Evolutionary conservation across 2,888 invertebrate species (phyloP).

Genomic region (Trilocha varians): DNA sequence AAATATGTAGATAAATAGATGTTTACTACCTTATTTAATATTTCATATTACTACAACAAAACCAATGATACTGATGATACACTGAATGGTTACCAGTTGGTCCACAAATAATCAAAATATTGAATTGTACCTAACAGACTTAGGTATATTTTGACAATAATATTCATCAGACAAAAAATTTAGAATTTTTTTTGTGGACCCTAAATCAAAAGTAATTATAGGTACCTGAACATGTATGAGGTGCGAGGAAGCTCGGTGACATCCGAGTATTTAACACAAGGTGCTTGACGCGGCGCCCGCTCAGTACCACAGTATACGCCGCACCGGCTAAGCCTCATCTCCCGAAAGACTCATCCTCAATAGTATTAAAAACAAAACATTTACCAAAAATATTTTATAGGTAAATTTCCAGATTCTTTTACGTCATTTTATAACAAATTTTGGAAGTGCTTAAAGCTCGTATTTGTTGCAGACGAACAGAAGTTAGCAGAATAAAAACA

Average conservation of each 20-base stretch:
- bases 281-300: slow-evolving; percentile 47
- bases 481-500: slow-evolving; percentile 19
- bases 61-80: too few species aligned
- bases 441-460: not conserved
- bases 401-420: not conserved
- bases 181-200: slow-evolving; percentile 17
- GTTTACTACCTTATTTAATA: too few species aligned
- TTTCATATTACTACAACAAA: too few species aligned
- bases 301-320: slow-evolving; percentile 53
- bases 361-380: not conserved
- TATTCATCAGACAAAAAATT: not conserved
- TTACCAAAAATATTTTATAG: slow-evolving; percentile 1
- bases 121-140: too few species aligned
- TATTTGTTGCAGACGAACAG: slow-evolving; percentile 30
- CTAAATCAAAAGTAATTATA: slow-evolving; percentile 33
- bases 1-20: too few species aligned
- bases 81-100: too few species aligned
- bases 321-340: slow-evolving; percentile 36
- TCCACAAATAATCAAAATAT: too few species aligned
- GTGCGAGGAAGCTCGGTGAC: slow-evolving; percentile 52
- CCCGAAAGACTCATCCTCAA: slow-evolving; percentile 1
- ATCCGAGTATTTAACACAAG: slow-evolving; percentile 65
- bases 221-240: slow-evolving; percentile 45
- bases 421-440: not conserved
- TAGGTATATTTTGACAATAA: too few species aligned